Conservation (phyloP, 2,797 vertebrate genomes). For the Hypotaenidia philippensis region DNA sequence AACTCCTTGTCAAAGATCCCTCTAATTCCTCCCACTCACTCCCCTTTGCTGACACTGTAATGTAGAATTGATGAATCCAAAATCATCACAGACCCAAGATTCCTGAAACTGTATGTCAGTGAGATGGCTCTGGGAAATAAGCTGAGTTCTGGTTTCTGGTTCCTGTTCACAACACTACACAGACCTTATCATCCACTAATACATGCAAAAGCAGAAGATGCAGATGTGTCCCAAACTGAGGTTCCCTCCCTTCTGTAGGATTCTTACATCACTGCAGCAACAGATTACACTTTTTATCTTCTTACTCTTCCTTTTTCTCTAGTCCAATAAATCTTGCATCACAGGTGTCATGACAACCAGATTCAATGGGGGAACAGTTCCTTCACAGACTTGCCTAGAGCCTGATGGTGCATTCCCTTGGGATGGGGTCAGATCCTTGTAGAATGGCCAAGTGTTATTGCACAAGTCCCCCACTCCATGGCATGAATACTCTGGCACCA, state of each 20-base stretch:
- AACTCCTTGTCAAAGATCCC: neutral
- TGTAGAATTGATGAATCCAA: neutral
- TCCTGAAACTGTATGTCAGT: neutral
- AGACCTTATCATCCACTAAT: neutral
- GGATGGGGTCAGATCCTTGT: neutral
- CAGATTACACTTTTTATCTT: neutral
- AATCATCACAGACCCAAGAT: neutral
- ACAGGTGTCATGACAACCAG: neutral
- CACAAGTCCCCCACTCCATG: accelerated
- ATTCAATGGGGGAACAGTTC: neutral
- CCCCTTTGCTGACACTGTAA: neutral
- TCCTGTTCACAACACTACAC: accelerated
- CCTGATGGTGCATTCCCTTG: neutral
- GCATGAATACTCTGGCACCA: neutral
- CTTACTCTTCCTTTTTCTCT: neutral
- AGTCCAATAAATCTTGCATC: neutral
- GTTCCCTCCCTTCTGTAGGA: neutral
- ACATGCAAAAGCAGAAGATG: neutral
- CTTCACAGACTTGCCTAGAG: neutral
- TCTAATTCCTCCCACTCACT: neutral
- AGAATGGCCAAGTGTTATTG: neutral
- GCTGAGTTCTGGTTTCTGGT: neutral
- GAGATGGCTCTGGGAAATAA: neutral
- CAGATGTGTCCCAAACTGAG: neutral
- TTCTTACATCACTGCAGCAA: neutral